These are phyloP conservation scores for Coreoperca whiteheadi DNA, from an alignment of 2,113 vertebrate genomes.

Conservation along the genomic window DNA sequence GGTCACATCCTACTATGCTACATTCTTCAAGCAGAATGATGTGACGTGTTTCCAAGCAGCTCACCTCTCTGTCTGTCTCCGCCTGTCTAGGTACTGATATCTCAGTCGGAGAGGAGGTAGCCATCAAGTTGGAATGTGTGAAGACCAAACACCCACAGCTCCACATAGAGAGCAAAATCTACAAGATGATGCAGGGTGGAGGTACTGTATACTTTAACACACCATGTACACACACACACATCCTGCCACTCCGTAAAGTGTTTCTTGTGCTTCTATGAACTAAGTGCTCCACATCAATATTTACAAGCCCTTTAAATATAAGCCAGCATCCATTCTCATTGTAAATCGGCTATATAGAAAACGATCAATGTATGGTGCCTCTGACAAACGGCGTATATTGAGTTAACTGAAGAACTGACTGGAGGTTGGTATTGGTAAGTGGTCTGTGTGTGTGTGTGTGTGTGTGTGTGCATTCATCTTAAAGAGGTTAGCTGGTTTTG, in stretches of 20 bases:
- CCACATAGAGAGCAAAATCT: constrained; percentile 99
- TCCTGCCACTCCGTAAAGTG: background rate
- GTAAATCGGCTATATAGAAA: background rate
- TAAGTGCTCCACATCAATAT: background rate
- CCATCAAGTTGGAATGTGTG: constrained; percentile 97
- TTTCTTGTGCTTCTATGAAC: background rate
- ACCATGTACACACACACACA: background rate
- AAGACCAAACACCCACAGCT: constrained; percentile 98
- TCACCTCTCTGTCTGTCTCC: background rate
- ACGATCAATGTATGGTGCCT: background rate
- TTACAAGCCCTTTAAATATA: background rate
- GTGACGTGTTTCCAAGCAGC: background rate
- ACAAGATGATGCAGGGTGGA: constrained; percentile 99
- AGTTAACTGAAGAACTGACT: background rate
- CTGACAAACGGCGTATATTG: background rate
- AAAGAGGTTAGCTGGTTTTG: background rate
- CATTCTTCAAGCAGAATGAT: background rate
- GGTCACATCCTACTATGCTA: background rate
- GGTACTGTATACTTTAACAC: constrained; percentile 74
- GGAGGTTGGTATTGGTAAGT: background rate
- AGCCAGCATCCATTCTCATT: background rate
- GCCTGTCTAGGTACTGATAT: constrained; percentile 91
- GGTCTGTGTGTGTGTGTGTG: no score
- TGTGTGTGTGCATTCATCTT: background rate
- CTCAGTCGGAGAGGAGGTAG: constrained; percentile 94